Conservation (phyloP, 2,113 vertebrate genomes). For the Rhombomys opimus region DNA sequence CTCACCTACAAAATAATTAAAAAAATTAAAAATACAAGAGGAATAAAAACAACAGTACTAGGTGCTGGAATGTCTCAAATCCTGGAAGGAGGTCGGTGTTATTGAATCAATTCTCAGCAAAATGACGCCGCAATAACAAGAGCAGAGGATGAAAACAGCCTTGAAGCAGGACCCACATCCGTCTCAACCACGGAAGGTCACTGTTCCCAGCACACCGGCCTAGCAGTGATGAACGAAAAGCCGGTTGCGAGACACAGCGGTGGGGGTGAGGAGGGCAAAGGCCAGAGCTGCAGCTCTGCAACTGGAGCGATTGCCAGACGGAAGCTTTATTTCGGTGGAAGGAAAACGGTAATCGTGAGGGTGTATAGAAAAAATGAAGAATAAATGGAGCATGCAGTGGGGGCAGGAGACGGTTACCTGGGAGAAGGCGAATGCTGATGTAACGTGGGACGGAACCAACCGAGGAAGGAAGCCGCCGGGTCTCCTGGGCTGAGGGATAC, state of each 20-base stretch:
- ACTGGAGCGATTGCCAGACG: background rate
- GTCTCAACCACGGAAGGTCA: background rate
- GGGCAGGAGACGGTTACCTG: background rate
- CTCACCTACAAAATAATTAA: background rate
- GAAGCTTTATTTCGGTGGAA: background rate
- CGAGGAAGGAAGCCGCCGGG: background rate
- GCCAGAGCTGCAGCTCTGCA: background rate
- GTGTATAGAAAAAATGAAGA: background rate
- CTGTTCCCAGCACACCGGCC: background rate
- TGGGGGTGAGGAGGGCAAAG: background rate
- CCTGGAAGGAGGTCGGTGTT: background rate
- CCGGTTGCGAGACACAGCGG: background rate
- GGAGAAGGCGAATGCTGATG: background rate
- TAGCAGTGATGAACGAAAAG: background rate
- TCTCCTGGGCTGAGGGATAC: background rate
- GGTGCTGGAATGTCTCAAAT: too few species aligned
- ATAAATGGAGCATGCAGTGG: rapidly evolving
- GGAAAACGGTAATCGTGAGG: background rate
- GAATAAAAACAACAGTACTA: background rate
- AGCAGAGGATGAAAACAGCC: background rate
- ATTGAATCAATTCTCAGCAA: background rate
- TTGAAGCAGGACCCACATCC: background rate
- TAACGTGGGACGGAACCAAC: background rate
- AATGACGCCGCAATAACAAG: background rate
- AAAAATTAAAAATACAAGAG: background rate